A percentile compares a stretch with the other conserved stretches of the same genome.
Evolutionary conservation across 1,140 invertebrate genomes (phyloP).

Genomic region (Maconellicoccus hirsutus): DNA sequence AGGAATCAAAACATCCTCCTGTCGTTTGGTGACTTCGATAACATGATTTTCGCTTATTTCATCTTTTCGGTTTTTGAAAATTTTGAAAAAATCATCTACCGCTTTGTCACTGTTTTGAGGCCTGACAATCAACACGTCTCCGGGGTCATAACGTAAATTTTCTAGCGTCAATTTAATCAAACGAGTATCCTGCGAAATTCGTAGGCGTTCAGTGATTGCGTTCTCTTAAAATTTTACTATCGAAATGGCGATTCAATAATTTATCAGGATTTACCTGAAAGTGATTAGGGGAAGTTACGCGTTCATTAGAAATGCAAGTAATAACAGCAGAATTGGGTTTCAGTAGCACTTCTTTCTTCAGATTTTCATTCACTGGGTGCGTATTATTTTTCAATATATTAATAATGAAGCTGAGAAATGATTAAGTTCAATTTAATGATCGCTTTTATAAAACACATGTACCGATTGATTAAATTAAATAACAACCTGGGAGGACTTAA

Average conservation of each 20-base stretch:
- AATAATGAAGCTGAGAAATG: too few species aligned
- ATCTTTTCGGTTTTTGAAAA: slow-evolving; percentile 41
- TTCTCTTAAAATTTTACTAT: too few species aligned
- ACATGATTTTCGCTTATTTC: slow-evolving; percentile 36
- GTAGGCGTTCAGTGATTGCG: too few species aligned
- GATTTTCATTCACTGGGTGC: too few species aligned
- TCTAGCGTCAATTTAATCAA: slow-evolving; percentile 48
- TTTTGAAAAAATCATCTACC: slow-evolving; percentile 56
- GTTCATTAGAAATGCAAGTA: slow-evolving; percentile 29
- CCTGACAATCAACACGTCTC: slow-evolving; percentile 75
- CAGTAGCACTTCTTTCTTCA: too few species aligned
- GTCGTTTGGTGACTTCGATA: slow-evolving; percentile 44
- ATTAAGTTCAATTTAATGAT: too few species aligned
- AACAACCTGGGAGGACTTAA: too few species aligned
- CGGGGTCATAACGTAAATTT: slow-evolving; percentile 56
- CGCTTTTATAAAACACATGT: too few species aligned
- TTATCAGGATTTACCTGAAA: slow-evolving; percentile 35
- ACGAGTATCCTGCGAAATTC: slow-evolving; percentile 77
- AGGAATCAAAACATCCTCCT: slow-evolving; percentile 50
- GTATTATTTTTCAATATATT: too few species aligned
- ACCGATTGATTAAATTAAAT: too few species aligned
- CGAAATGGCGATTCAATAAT: too few species aligned
- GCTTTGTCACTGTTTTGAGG: slow-evolving; percentile 66
- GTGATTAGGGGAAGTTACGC: slow-evolving; percentile 46
- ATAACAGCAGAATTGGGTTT: slow-evolving; percentile 16